Evolutionary conservation across 2,888 invertebrate genomes (phyloP), one percentile per base, ranked within the genome.

Genomic region (Macrosiphum euphorbiae): DNA sequence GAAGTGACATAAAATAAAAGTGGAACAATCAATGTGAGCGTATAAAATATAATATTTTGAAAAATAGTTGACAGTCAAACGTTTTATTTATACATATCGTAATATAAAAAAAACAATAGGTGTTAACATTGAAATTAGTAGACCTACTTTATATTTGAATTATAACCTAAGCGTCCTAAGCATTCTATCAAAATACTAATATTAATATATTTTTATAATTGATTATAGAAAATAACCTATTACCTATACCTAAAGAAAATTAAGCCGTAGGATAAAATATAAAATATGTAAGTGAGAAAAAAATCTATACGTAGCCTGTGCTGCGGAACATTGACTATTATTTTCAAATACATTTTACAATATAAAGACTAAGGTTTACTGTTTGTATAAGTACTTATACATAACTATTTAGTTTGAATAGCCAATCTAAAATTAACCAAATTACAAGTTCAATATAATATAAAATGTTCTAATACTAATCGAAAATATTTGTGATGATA

Each of bases 391-490:
- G 50, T 50, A 50, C 50, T 50, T 50, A 50, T 50, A 7, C 55
- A 24, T 35, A n/a, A n/a, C 16, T 35, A 35, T 35, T 67, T 16
- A 67, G 1, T 67, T n/a, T 67, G 5, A 28, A 47, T 3, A 26
- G 26, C 26, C 35, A 44, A 78, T 78, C 20, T 20, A 16, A 8
- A 28, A 13, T 10, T 44, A 20, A 28, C 28, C 28, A 58, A 89
- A 89, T 44, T 89, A 2, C 24, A 61, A 26, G 28, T 13, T 16
- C 20, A 88, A 11, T 58, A 58, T 47, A 16, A 47, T 28, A 50
- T 86, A n/a, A 86, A 47, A 86, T 50, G 47, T 50, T 86, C 11
- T 28, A 85, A 85, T 85, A 85, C 44, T 28, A 86, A 86, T 86
- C 28, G 5, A 47, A n/a, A 52, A 88, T 52, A 20, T 88, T 41